Evolutionary conservation across 1,140 invertebrate species (phyloP).

Genomic region (Pissodes strobi): DNA sequence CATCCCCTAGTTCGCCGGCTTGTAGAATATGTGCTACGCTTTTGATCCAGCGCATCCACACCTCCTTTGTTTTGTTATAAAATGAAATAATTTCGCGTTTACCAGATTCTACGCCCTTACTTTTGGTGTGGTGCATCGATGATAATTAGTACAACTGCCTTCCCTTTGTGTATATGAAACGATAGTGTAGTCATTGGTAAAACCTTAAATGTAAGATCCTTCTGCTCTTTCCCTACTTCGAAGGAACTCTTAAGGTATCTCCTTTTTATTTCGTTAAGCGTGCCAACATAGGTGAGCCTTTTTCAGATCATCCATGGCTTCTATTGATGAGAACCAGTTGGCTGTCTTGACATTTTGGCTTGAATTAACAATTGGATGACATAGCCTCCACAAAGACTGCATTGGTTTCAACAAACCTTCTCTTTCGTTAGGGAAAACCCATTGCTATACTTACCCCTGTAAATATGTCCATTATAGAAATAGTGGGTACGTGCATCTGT

Average conservation of each 20-base stretch:
- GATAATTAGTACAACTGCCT: no score
- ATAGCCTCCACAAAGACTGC: conserved; percentile 25
- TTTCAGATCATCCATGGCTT: conserved; percentile 28
- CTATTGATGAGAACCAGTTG: conserved; percentile 52
- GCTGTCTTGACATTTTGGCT: conserved; percentile 49
- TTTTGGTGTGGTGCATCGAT: no score
- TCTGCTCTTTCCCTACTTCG: no score
- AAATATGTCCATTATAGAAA: not conserved
- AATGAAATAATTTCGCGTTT: no score
- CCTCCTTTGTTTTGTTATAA: no score
- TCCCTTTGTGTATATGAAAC: no score
- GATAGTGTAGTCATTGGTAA: no score
- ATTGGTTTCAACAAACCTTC: conserved; percentile 5
- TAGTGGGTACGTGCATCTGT: conserved; percentile 23
- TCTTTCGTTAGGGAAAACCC: conserved; percentile 4
- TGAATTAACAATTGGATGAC: conserved; percentile 38
- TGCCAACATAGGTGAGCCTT: conserved; percentile 49
- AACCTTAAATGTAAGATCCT: no score
- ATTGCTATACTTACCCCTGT: conserved; percentile 1
- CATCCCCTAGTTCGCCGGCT: no score
- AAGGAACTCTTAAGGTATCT: conserved; percentile 44
- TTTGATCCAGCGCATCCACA: no score
- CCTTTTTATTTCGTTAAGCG: conserved; percentile 52
- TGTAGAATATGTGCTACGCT: no score
- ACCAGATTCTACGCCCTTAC: no score